A percentile compares a stretch with the other conserved stretches of the same genome.
These are phyloP conservation scores for Drosophila equinoxialis DNA, from an alignment of 1,140 invertebrate species.

Conservation along the genomic window DNA sequence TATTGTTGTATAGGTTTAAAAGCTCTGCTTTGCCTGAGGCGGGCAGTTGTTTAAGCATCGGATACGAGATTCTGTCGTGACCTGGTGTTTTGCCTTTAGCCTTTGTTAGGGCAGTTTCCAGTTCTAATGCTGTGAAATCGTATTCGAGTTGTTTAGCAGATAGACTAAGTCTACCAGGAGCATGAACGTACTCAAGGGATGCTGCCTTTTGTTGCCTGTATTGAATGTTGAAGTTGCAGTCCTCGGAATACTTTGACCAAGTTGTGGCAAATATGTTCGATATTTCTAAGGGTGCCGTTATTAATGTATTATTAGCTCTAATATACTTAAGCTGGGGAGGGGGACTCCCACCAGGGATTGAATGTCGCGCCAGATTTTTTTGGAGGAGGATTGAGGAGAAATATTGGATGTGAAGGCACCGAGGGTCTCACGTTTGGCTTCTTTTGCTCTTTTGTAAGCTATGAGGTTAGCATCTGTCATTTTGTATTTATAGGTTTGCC, in stretches of 20 bases:
- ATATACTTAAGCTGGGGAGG: too few relatives aligned
- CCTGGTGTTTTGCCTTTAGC: constrained; percentile 6
- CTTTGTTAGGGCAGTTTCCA: constrained; percentile 11
- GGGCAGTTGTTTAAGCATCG: constrained; percentile 1
- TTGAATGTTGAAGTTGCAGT: constrained; percentile 19
- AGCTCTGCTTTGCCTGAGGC: not conserved
- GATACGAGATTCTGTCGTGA: constrained; percentile 1
- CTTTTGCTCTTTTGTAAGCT: too few relatives aligned
- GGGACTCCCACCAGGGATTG: too few relatives aligned
- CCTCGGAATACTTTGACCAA: constrained; percentile 21
- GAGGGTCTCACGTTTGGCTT: too few relatives aligned
- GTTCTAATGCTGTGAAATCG: not conserved
- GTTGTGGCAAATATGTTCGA: constrained; percentile 26
- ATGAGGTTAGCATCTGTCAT: too few relatives aligned
- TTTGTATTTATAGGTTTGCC: too few relatives aligned
- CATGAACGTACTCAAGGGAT: constrained; percentile 3
- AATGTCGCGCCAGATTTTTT: too few relatives aligned
- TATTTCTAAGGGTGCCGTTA: constrained; percentile 16
- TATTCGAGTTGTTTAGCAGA: not conserved
- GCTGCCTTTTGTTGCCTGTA: not conserved
- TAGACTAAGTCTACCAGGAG: not conserved
- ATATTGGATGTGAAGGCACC: too few relatives aligned
- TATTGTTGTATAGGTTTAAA: too few relatives aligned
- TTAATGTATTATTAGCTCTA: too few relatives aligned
- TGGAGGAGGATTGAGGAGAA: too few relatives aligned